phyloP scores from a whole-genome alignment of 2,888 invertebrate species.

The Monopis laevigella region DNA sequence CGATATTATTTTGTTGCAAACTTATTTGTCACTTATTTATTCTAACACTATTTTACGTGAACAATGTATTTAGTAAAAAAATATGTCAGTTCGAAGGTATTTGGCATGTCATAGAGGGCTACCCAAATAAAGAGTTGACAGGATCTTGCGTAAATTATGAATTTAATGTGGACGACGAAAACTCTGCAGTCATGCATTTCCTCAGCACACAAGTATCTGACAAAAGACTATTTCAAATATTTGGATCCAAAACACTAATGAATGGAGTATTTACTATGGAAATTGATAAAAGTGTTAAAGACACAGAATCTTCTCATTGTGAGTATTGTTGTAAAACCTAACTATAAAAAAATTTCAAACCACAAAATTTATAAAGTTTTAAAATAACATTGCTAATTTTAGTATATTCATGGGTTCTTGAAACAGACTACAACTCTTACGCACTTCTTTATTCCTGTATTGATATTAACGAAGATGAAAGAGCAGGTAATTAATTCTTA shows the following conservation, averaged over 20 bases:
- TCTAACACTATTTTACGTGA: too few species aligned
- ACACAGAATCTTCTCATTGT: too few species aligned
- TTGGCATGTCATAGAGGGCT: slow-evolving; percentile 40
- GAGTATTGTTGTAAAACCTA: too few species aligned
- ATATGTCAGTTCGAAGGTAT: slow-evolving; percentile 36
- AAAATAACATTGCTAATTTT: neutral
- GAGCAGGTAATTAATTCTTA: slow-evolving; percentile 39
- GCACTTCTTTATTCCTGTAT: slow-evolving; percentile 73
- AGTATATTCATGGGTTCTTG: slow-evolving; percentile 39
- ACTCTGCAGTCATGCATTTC: slow-evolving; percentile 15
- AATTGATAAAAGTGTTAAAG: too few species aligned
- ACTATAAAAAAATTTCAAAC: too few species aligned
- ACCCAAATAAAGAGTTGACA: slow-evolving; percentile 32
- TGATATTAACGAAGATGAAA: slow-evolving; percentile 48
- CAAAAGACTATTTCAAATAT: slow-evolving; percentile 19
- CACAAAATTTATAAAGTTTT: too few species aligned
- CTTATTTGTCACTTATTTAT: too few species aligned
- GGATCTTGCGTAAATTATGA: slow-evolving; percentile 36
- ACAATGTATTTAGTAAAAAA: slow-evolving; percentile 32
- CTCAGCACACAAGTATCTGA: slow-evolving; percentile 26
- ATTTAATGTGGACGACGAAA: slow-evolving; percentile 22
- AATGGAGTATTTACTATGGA: slow-evolving; percentile 24
- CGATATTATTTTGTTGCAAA: too few species aligned
- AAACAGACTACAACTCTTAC: slow-evolving; percentile 71
- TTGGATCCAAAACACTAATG: slow-evolving; percentile 36